These are phyloP conservation scores for Mizuhopecten yessoensis DNA, from an alignment of 1,140 invertebrate species.

Conservation along the genomic window DNA sequence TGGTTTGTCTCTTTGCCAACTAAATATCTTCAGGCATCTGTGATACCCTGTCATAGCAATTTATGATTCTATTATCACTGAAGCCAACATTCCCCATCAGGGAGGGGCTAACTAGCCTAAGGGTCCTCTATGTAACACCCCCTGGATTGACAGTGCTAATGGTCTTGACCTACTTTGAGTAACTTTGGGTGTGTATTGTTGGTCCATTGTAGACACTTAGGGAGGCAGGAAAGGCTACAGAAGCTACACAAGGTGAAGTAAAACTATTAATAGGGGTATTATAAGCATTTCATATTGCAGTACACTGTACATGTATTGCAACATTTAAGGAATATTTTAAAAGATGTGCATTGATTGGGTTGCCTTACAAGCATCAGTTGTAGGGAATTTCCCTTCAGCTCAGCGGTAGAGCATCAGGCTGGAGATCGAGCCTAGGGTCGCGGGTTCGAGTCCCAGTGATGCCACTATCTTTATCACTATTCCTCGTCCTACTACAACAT, in stretches of 20 bases:
- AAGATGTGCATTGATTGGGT: too few relatives aligned
- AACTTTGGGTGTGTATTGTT: background rate
- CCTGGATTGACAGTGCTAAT: background rate
- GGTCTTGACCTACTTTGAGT: background rate
- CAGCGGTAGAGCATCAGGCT: too few relatives aligned
- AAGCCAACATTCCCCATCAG: background rate
- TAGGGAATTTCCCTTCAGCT: too few relatives aligned
- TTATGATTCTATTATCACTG: background rate
- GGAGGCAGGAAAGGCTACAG: background rate
- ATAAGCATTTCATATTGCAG: too few relatives aligned
- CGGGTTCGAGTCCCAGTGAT: too few relatives aligned
- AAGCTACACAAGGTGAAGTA: background rate
- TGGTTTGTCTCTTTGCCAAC: conserved; percentile 37
- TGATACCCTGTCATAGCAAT: background rate
- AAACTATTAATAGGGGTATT: too few relatives aligned
- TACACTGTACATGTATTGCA: too few relatives aligned
- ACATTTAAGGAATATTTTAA: too few relatives aligned
- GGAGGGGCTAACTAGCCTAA: background rate
- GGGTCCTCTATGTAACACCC: background rate
- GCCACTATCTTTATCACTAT: too few relatives aligned
- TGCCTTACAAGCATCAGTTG: too few relatives aligned
- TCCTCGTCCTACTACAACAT: too few relatives aligned
- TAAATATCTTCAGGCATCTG: background rate
- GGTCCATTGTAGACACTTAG: background rate
- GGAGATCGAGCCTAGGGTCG: too few relatives aligned